Evolutionary conservation across 1,140 invertebrate genomes (phyloP).

Genomic region (Diprion similis): DNA sequence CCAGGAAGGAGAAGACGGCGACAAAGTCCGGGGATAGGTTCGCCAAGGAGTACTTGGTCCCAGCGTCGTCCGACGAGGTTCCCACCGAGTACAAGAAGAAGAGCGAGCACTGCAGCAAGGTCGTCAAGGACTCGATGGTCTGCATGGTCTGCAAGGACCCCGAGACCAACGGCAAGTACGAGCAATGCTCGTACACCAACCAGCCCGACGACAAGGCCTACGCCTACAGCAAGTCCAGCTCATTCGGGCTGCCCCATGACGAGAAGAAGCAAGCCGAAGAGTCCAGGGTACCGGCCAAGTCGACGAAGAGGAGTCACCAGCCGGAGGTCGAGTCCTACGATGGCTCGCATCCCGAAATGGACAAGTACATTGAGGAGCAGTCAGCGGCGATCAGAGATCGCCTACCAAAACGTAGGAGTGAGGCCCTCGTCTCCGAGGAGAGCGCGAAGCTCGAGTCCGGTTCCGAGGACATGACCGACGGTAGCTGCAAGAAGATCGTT

Average conservation of each 20-base stretch:
- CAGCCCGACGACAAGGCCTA: conserved; percentile 70
- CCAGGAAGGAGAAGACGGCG: not conserved
- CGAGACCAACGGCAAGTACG: conserved; percentile 74
- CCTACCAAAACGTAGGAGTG: not conserved
- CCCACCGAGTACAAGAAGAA: conserved; percentile 36
- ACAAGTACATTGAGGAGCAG: not conserved
- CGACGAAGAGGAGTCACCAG: not conserved
- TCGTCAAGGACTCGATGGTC: conserved; percentile 70
- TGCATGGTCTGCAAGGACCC: conserved; percentile 74
- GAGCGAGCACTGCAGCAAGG: conserved; percentile 63
- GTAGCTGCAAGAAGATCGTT: conserved; percentile 65
- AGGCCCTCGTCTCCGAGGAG: not conserved
- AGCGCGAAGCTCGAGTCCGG: conserved; percentile 36
- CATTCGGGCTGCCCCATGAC: conserved; percentile 18
- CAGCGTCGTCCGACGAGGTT: conserved; percentile 29
- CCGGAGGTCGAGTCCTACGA: not conserved
- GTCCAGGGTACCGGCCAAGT: not conserved
- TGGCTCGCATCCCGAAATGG: not conserved
- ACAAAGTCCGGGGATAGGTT: conserved; percentile 25
- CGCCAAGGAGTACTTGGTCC: conserved; percentile 47
- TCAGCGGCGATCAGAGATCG: not conserved
- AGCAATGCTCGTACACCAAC: conserved; percentile 75
- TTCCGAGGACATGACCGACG: conserved; percentile 36
- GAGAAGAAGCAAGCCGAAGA: not conserved
- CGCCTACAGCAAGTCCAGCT: conserved; percentile 58